These are phyloP conservation scores for Sarcophaga variegata DNA, from an alignment of 2,888 invertebrate species.

Conservation along the genomic window DNA sequence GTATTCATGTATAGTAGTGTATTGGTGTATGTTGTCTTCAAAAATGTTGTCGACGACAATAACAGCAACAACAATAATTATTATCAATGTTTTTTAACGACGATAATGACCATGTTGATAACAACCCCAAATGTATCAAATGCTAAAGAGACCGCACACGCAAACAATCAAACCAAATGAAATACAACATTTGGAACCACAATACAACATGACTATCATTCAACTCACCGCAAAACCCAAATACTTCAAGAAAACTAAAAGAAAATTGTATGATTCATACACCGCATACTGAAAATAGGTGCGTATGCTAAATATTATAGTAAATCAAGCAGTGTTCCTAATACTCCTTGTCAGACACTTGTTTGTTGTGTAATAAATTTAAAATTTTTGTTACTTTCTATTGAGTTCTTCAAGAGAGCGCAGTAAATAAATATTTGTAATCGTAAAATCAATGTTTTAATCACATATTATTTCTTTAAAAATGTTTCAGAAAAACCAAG, in stretches of 20 bases:
- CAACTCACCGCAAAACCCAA: constrained; percentile 36
- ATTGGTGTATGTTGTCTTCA: constrained; percentile 32
- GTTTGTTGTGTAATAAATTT: too few species aligned
- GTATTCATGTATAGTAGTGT: constrained; percentile 1
- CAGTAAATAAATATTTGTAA: too few species aligned
- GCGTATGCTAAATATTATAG: constrained; percentile 1
- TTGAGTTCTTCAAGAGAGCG: too few species aligned
- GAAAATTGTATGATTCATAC: constrained; percentile 51
- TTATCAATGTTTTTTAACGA: constrained; percentile 10
- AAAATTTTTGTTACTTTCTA: too few species aligned
- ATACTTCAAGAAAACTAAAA: constrained; percentile 1
- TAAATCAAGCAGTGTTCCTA: not conserved
- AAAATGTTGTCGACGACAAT: constrained; percentile 54
- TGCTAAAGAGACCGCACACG: constrained; percentile 14
- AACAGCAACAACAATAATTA: constrained; percentile 22
- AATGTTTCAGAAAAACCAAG: too few species aligned
- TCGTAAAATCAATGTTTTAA: too few species aligned
- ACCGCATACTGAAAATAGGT: not conserved
- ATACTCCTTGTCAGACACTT: not conserved
- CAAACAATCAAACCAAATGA: constrained; percentile 17
- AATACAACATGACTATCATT: constrained; percentile 47
- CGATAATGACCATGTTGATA: constrained; percentile 48
- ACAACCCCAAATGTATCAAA: constrained; percentile 54
- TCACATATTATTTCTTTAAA: too few species aligned
- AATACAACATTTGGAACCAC: constrained; percentile 26